phyloP scores from a whole-genome alignment of 2,888 invertebrate species.

The Phasia obesa region DNA sequence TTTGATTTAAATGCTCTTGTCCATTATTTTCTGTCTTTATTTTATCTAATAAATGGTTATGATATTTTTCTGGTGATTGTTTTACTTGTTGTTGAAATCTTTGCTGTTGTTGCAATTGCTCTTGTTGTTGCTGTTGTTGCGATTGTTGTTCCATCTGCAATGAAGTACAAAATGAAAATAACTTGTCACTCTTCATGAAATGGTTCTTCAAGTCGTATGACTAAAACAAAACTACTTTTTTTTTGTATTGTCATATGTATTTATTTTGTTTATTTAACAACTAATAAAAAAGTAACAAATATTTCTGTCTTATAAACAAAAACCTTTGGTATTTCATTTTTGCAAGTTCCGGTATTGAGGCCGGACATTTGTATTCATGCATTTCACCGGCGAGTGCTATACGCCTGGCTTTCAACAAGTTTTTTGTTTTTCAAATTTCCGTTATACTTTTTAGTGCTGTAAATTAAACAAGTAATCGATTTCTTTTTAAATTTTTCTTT shows the following conservation, averaged over 20 bases:
- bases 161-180: slow-evolving; percentile 76
- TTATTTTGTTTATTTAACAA: slow-evolving; percentile 54
- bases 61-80: slow-evolving; percentile 76
- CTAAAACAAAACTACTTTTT: slow-evolving; percentile 27
- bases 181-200: slow-evolving; percentile 30
- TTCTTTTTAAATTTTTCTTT: neutral
- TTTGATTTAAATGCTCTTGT: slow-evolving; percentile 72
- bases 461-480: neutral
- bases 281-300: slow-evolving; percentile 27
- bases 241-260: slow-evolving; percentile 10
- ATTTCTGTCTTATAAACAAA: slow-evolving; percentile 26
- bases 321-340: slow-evolving; percentile 24
- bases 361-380: slow-evolving; percentile 52
- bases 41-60: slow-evolving; percentile 76
- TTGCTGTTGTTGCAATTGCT: slow-evolving; percentile 75
- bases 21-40: slow-evolving; percentile 77
- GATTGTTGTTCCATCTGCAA: slow-evolving; percentile 82
- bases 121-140: slow-evolving; percentile 76
- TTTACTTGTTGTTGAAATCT: slow-evolving; percentile 74
- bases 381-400: slow-evolving; percentile 66
- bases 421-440: slow-evolving; percentile 39
- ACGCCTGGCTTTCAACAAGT: slow-evolving; percentile 48
- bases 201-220: slow-evolving; percentile 32
- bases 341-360: slow-evolving; percentile 77
- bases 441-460: slow-evolving; percentile 30